Evolutionary conservation across 2,888 invertebrate genomes (phyloP).

Genomic region (Sminthurinus aureus): DNA sequence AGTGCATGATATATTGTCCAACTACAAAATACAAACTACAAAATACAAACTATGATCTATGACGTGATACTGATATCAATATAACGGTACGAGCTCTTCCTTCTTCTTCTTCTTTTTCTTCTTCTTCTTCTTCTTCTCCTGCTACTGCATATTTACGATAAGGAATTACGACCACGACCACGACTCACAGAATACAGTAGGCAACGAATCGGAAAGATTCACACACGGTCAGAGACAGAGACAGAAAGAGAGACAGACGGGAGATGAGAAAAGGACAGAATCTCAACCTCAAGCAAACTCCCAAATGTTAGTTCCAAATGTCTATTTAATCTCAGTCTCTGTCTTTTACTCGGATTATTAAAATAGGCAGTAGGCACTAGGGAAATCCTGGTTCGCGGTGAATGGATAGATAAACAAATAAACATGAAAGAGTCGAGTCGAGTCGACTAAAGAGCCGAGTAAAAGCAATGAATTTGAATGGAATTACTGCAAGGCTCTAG

Average conservation of each 20-base stretch:
- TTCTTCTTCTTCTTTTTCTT: background rate
- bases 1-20: background rate
- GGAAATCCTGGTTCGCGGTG: constrained; percentile 13
- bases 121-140: background rate
- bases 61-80: too few species aligned
- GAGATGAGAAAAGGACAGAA: background rate
- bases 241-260: background rate
- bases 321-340: background rate
- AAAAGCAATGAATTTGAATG: background rate
- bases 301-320: background rate
- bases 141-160: background rate
- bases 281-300: too few species aligned
- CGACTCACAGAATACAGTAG: constrained; percentile 25
- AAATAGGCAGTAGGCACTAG: too few species aligned
- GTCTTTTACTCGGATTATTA: background rate
- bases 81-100: too few species aligned
- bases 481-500: background rate
- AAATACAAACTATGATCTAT: too few species aligned
- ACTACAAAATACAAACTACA: too few species aligned
- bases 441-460: background rate
- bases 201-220: constrained; percentile 42
- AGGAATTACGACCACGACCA: background rate
- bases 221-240: background rate
- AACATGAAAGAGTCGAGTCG: background rate
- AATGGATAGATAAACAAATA: constrained; percentile 21